Evolutionary conservation across 2,888 invertebrate genomes (phyloP).

Genomic region (Ptychoptera albimana): DNA sequence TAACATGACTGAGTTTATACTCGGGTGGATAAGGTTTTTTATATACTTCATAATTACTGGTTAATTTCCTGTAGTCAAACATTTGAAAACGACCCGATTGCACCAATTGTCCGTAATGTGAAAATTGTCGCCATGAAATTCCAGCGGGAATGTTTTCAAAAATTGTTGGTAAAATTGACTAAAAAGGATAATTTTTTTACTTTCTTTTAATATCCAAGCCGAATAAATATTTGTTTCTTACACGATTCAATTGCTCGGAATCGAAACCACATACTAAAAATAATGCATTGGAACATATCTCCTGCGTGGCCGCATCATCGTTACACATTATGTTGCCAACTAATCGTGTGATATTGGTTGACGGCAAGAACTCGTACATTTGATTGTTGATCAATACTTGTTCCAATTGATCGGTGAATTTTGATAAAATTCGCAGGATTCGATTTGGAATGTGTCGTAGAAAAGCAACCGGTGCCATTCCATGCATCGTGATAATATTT

Average conservation of each 20-base stretch:
- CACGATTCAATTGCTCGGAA: conserved; percentile 38
- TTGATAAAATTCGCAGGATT: not conserved
- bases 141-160: conserved; percentile 38
- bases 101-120: conserved; percentile 37
- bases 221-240: conserved; percentile 13
- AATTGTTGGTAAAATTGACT: conserved; percentile 39
- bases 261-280: conserved; percentile 43
- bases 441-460: not conserved
- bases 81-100: conserved; percentile 18
- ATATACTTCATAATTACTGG: conserved; percentile 23
- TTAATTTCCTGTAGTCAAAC: conserved; percentile 21
- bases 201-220: not conserved
- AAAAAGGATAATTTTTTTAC: conserved; percentile 4
- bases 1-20: conserved; percentile 23
- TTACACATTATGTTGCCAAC: conserved; percentile 23
- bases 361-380: not conserved
- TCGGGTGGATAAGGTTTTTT: conserved; percentile 22
- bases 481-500: not conserved
- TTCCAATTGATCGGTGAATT: not conserved
- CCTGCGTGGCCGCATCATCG: conserved; percentile 28
- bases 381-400: not conserved
- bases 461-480: not conserved
- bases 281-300: conserved; percentile 40
- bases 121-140: conserved; percentile 35
- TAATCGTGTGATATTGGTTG: not conserved